A percentile compares a stretch with the other conserved stretches of the same genome.
phyloP scores from a whole-genome alignment of 2,113 vertebrate genomes.

The Peromyscus leucopus region DNA sequence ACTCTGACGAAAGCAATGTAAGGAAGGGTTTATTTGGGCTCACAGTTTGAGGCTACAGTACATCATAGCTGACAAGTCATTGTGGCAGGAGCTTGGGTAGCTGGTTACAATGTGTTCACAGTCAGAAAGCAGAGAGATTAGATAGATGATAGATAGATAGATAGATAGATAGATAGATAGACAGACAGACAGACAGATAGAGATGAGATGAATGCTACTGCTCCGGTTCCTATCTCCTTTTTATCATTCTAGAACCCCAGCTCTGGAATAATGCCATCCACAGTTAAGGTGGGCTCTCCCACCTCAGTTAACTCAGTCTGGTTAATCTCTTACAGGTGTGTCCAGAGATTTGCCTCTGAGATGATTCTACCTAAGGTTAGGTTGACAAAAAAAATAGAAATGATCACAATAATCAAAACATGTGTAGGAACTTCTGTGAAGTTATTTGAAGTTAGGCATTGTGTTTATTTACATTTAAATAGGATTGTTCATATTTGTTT shows the following conservation, averaged over 20 bases:
- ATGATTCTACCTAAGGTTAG: background rate
- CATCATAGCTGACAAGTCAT: too few species aligned
- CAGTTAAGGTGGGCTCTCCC: background rate
- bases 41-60: background rate
- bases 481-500: background rate
- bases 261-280: background rate
- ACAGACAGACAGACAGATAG: background rate
- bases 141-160: too few species aligned
- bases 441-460: background rate
- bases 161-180: too few species aligned
- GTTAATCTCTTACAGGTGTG: too few species aligned
- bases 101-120: background rate
- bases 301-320: background rate
- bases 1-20: too few species aligned
- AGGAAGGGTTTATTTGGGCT: background rate
- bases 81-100: background rate
- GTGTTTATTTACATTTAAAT: slow-evolving; percentile 13
- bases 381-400: background rate
- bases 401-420: background rate
- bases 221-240: background rate
- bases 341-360: background rate
- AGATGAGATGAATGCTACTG: too few species aligned
- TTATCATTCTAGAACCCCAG: background rate
- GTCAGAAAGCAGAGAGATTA: background rate
- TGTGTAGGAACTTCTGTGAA: background rate